These are phyloP conservation scores for Plebejus argus DNA, from an alignment of 2,888 invertebrate genomes.

Conservation along the genomic window DNA sequence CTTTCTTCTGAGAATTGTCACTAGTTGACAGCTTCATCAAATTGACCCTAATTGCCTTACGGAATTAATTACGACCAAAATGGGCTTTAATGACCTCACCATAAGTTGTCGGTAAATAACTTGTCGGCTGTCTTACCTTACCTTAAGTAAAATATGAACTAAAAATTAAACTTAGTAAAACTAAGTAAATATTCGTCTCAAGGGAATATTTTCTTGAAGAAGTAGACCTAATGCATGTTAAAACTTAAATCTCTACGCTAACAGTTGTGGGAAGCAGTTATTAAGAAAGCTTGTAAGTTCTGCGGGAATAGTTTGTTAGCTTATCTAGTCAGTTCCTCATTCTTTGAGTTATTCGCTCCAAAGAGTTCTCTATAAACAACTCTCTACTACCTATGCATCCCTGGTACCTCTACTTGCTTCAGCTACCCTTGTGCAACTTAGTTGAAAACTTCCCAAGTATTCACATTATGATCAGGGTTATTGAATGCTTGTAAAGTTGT, in stretches of 20 bases:
- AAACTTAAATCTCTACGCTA: constrained; percentile 5
- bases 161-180: background rate
- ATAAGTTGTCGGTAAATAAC: background rate
- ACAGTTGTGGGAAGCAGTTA: background rate
- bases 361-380: background rate
- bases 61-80: background rate
- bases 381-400: background rate
- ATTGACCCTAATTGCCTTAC: background rate
- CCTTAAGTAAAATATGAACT: background rate
- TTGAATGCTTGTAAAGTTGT: constrained; percentile 8
- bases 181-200: background rate
- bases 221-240: background rate
- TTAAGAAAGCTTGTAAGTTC: constrained; percentile 11
- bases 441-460: background rate
- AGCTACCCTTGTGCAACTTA: background rate
- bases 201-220: background rate
- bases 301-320: constrained; percentile 18
- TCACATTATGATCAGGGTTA: background rate
- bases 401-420: background rate
- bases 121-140: background rate
- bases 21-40: background rate
- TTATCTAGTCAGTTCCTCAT: constrained; percentile 14
- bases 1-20: background rate
- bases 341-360: constrained; percentile 1
- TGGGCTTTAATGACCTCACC: background rate